phyloP scores from a whole-genome alignment of 2,797 vertebrate genomes.

The Eospalax fontanierii region DNA sequence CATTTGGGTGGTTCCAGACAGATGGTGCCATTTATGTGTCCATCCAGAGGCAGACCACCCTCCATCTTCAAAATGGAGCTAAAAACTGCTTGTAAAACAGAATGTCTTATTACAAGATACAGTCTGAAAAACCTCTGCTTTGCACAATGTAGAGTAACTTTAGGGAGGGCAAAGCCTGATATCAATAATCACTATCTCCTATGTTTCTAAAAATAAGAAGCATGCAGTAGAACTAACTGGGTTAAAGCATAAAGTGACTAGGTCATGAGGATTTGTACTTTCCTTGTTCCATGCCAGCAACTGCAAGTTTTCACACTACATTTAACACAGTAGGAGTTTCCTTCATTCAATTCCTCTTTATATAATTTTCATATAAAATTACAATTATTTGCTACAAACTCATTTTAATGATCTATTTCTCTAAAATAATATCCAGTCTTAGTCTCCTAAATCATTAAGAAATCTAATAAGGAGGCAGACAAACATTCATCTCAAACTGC shows the following conservation, averaged over 20 bases:
- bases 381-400: background rate
- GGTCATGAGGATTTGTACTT: background rate
- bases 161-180: background rate
- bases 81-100: background rate
- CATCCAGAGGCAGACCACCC: background rate
- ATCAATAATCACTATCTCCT: background rate
- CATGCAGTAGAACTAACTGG: background rate
- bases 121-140: background rate
- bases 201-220: background rate
- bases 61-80: background rate
- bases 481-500: conserved; percentile 5
- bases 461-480: conserved; percentile 8
- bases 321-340: background rate
- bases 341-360: background rate
- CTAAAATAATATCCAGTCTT: conserved; percentile 53
- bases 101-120: background rate
- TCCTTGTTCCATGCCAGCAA: background rate
- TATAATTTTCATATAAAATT: background rate
- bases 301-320: background rate
- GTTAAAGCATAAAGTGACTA: background rate
- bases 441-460: conserved; percentile 53
- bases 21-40: background rate
- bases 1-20: background rate
- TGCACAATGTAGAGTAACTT: background rate
- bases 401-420: conserved; percentile 27